These are phyloP conservation scores for Coracopsis vasa DNA, from an alignment of 2,113 vertebrate species.

Conservation along the genomic window DNA sequence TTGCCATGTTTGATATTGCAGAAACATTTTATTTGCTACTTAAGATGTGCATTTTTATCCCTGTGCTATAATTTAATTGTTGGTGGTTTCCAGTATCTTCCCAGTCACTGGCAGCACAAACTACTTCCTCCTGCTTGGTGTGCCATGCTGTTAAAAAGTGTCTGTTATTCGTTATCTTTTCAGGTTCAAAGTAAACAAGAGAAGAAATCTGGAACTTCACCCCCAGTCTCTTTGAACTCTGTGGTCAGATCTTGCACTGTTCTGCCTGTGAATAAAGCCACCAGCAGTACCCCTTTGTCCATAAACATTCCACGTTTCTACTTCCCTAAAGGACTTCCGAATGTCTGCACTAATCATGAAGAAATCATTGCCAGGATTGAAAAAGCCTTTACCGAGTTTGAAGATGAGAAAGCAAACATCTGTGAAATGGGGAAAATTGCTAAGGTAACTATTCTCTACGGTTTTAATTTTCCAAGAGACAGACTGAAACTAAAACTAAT, in stretches of 20 bases:
- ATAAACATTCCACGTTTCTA: constrained; percentile 99
- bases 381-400: constrained; percentile 85
- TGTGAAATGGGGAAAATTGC: constrained; percentile 95
- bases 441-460: constrained; percentile 80
- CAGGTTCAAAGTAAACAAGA: constrained; percentile 93
- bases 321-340: constrained; percentile 94
- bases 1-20: neutral
- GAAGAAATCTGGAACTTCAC: constrained; percentile 88
- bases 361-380: constrained; percentile 85
- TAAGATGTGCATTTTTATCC: neutral
- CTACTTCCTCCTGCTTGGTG: rapidly evolving
- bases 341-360: constrained; percentile 81
- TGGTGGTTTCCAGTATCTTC: neutral
- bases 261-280: constrained; percentile 81
- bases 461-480: neutral
- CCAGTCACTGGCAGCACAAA: neutral
- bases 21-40: neutral
- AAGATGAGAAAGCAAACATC: constrained; percentile 91
- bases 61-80: neutral
- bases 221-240: constrained; percentile 68
- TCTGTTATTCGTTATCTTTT: constrained; percentile 50
- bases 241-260: constrained; percentile 73
- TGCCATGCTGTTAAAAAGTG: neutral
- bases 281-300: constrained; percentile 79
- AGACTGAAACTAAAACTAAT: neutral